Base-by-base conservation (phyloP, 1,140 invertebrate genomes). In the Melitaea cinxia region DNA sequence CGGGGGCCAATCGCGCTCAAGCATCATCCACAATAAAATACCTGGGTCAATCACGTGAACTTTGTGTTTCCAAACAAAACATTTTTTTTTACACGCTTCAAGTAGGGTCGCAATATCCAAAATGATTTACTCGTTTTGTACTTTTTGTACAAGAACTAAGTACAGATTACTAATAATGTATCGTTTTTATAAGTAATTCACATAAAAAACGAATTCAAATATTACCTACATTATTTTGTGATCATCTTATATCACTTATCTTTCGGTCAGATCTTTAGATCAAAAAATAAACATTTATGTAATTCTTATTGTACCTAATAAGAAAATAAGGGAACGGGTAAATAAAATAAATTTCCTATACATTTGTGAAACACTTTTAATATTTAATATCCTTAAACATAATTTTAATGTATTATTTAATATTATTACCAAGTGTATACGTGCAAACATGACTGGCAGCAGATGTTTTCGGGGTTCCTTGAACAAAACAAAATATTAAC, bases 331-430 rank as follows among this genome's bases (percentile, higher is more conserved):
- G 33, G 30, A 56, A 28, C 47, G 23, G 60, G 50, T 72, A 76
- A 78, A 77, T 80, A 88, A 83, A 66, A 74, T 47, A 66, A 71
- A 59, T 30, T 26, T 58, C 19, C 37, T 70, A 92, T 90, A 95
- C 94, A 95, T 95, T 82, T 92, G 91, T 37, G 88, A 88, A 50
- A 95, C 91, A 61, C 94, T 93, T 73, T 93, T 85, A 73, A 96
- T 93, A 65, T 93, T 92, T 47, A 96, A 87, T 68, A 95, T 80
- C 26, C 77, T 78, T 30, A 96, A 85, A 24, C 92, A 90, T 73
- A 92, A 93, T 73, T 93, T 92, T 30, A 95, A 82, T 17, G 95
- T 92, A 74, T 92, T 86, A 60, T 93, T 92, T 21, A 95, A 73
- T 21, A 92, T 92, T 80, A 88, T 93, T 12, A 96, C 69, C 71